Base-by-base conservation (phyloP, 2,888 invertebrate species). In the Phortica magna region DNA sequence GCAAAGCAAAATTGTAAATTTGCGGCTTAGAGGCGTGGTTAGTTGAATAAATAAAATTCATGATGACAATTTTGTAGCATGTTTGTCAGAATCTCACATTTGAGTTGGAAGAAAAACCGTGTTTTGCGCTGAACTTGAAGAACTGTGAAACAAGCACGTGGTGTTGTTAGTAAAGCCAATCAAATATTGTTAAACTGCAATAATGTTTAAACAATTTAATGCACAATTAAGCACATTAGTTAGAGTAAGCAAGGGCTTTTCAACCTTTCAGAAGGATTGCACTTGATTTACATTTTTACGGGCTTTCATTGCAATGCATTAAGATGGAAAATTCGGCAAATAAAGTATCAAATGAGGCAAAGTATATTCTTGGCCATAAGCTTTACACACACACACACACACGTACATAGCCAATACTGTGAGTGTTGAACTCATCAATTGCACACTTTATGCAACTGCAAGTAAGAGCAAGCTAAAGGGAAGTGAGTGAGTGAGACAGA, bases 11-110 rank as follows among this genome's bases (percentile, higher is more conserved):
- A 43, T 31, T 14, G 14, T 7, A 17, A 48, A 70, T 43, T 43
- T 43, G 43, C 19, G 48, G 48, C 43, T 43, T 43, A 57, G 39
- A 31, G 39, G 72, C 14, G 71, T 73, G 68, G 53, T 76, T 71
- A 73, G 57, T 22, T n/a, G 39, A 80, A 78, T 81, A 84, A 87
- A 85, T 85, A 88, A 85, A 85, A 85, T 85, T 85, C 85, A 85
- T 85, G 88, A 83, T 75, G 84, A 81, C 85, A 87, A 85, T 87
- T 64, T 64, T 64, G 19, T 31, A 64, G 12, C 64, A 31, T 64
- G 64, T 31, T 64, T 88, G 85, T 88, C 88, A 81, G 31, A 31
- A 31, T 4, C 31, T 31, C 31, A 31, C 31, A 31, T 1, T 31
- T 31, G 31, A 4, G 31, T 4, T n/a, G n/a, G 31, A 31, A 31